A percentile compares a stretch with the other conserved stretches of the same genome.
Conservation (phyloP, 2,113 vertebrate genomes). For the Nyctibius bracteatus region DNA sequence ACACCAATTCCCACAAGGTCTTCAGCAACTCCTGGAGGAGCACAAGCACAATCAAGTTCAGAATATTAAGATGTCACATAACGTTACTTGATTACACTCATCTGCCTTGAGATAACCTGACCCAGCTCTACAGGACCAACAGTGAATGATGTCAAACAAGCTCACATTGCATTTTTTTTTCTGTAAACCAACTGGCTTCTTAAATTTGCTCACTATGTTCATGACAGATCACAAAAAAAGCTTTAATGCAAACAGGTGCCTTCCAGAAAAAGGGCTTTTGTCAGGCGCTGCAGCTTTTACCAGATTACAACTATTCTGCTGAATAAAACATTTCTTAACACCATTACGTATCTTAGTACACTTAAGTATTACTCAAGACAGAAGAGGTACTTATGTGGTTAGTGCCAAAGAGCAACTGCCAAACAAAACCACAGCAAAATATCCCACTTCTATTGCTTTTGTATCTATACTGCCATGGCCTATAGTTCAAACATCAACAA, state of each 20-base stretch:
- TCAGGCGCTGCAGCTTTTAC: neutral
- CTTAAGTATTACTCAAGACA: slow-evolving; percentile 22
- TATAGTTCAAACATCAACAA: neutral
- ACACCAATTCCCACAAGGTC: neutral
- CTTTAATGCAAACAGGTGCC: neutral
- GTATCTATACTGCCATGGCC: neutral
- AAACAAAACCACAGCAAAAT: neutral
- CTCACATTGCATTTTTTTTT: neutral
- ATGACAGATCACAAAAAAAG: neutral
- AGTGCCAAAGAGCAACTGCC: neutral
- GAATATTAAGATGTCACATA: neutral
- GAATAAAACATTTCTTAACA: slow-evolving; percentile 33
- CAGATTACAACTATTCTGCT: neutral
- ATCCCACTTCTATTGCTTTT: neutral
- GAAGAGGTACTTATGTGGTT: neutral
- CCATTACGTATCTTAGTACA: neutral
- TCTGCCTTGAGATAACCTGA: neutral
- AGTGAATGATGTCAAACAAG: neutral
- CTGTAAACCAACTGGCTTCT: neutral
- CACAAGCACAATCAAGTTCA: neutral
- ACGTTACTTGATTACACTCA: neutral
- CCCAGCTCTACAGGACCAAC: neutral
- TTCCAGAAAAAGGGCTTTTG: neutral
- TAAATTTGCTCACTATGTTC: neutral
- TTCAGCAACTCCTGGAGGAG: neutral